Evolutionary conservation across 2,797 vertebrate genomes (phyloP), one percentile per base, ranked within the genome.

Genomic region (Uromys caudimaculatus): DNA sequence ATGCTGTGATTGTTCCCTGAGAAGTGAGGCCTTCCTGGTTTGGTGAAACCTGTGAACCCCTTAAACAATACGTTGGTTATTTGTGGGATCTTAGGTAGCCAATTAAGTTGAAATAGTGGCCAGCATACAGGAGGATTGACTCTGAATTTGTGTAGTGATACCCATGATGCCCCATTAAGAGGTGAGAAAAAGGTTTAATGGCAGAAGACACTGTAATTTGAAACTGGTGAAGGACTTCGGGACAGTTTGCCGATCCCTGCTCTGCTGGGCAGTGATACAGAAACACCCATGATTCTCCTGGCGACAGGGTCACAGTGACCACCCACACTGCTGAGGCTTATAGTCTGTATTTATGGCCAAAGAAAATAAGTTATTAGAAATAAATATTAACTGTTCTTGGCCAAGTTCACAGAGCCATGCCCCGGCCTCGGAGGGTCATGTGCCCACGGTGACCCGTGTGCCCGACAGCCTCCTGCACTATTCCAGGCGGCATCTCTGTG

Each of bases 161-260:
- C 24, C 56, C 4, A 13, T 1, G n/a, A 38, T 6, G 17, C 81
- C 76, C 21, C 21, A 3, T 21, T 32, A 6, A 19, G 54, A 16
- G 5, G 0, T 1, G 9, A 50, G 52, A 69, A 0, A 9, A 1
- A 58, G 69, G 38, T 16, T 67, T 16, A 19, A 75, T 13, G 0
- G 60, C 60, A 29, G 0, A 2, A 50, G 14, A 32, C 13, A 17
- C 24, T 0, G 0, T 12, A 1, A 32, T 3, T 35, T 56, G 58
- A 16, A 52, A 23, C 44, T 4, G 6, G 14, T 1, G 7, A 21
- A 21, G 13, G 6, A 17, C 64, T 58, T 19, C 2, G 7, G 3
- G 79, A 38, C 6, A 5, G 2, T 29, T 1, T 12, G 23, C 0
- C 0, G 78, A 2, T 5, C 6, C 1, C n/a, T 52, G 41, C 5